Evolutionary conservation across 2,888 invertebrate genomes (phyloP).

Genomic region (Stramonita haemastoma): DNA sequence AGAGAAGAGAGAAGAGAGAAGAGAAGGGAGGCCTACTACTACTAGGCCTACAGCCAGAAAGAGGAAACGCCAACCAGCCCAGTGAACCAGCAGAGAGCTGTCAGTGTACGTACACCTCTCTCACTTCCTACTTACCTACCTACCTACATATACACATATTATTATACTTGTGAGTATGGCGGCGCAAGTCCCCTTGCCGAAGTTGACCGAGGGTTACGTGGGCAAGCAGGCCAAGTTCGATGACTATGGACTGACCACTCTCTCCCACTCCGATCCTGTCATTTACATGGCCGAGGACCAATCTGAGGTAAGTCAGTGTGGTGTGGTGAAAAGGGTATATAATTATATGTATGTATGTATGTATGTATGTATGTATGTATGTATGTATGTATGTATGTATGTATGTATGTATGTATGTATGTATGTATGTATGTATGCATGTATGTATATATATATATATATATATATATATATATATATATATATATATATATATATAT

Average conservation of each 20-base stretch:
- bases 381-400: constrained; percentile 4
- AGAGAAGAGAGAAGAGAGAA: too few relatives aligned
- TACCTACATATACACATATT: too few relatives aligned
- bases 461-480: neutral
- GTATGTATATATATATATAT: constrained; percentile 9
- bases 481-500: neutral
- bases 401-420: neutral
- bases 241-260: constrained; percentile 59
- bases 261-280: constrained; percentile 64
- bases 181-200: constrained; percentile 56
- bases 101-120: too few relatives aligned
- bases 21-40: too few relatives aligned
- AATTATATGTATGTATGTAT: neutral
- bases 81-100: too few relatives aligned
- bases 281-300: constrained; percentile 55
- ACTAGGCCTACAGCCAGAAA: too few relatives aligned
- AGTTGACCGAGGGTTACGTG: constrained; percentile 67
- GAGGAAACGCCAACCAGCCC: too few relatives aligned
- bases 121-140: too few relatives aligned
- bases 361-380: constrained; percentile 1
- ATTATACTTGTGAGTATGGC: constrained; percentile 43
- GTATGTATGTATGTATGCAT: neutral
- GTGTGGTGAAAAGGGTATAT: neutral
- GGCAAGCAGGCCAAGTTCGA: constrained; percentile 69
- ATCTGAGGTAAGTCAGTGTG: constrained; percentile 35